Evolutionary conservation across 1,140 invertebrate species (phyloP), one percentile per base, ranked within the genome.

Genomic region (Cyphomyrmex costatus): DNA sequence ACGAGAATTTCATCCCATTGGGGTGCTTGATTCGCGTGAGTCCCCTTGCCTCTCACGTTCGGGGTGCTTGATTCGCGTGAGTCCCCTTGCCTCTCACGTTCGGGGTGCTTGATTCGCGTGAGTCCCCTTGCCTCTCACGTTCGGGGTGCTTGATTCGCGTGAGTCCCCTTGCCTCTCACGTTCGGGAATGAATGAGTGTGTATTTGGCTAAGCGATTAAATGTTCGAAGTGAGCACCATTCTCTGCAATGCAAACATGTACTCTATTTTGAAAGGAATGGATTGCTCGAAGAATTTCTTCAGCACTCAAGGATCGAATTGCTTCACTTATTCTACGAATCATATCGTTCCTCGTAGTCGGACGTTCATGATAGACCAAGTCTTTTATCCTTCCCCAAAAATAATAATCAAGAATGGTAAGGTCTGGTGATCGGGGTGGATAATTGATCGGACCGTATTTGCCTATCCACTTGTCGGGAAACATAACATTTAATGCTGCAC

Each of bases 241-340:
- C 16, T 71, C 14, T 71, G 21, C 24, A 2, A 58, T 85, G 61
- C 71, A 85, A 65, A 33, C 71, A 36, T 65, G 8, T 77, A 85
- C 61, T 63, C 27, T 85, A 3, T 24, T 77, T 36, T 74, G 24
- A 24, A 77, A 85, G 21, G 1, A n/a, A 66, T 85, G 63, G 12
- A n/a, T 33, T 49, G 33, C 61, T 66, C 71, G 46, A 77, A 49
- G 56, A 85, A 85, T 85, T 85, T 85, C n/a, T 12, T 74, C 49
- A 36, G 12, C 30, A 30, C 12, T 4, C 27, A 76, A 49, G 3
- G 60, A 85, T 30, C 16, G 49, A 65, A 85, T 85, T 24, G 27
- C 77, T 53, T 79, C 16, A 21, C 3, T 53, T 56, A 83, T 83
- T 46, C 33, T 83, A 33, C 19, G 6, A 27, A 70, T 83, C 53